Conservation (phyloP, 2,888 invertebrate species). For the Eledone cirrhosa region DNA sequence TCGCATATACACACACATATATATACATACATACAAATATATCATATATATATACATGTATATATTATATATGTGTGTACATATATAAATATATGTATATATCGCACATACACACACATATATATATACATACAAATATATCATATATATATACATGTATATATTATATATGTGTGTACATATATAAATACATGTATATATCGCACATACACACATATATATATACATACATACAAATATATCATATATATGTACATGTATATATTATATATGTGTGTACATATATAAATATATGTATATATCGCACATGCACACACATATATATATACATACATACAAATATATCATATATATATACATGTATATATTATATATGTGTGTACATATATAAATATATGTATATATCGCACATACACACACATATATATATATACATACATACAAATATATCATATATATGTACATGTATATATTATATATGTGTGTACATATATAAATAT, state of each 20-base stretch:
- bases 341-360: no score
- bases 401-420: background rate
- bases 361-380: no score
- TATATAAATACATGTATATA: background rate
- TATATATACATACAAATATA: background rate
- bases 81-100: background rate
- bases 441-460: background rate
- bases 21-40: background rate
- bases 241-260: no score
- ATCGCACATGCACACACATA: no score
- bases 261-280: no score
- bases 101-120: background rate
- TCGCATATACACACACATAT: background rate
- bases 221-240: no score
- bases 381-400: background rate
- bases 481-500: background rate
- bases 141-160: background rate
- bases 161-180: background rate
- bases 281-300: no score
- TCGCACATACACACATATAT: background rate
- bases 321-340: no score
- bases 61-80: no score
- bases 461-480: background rate
- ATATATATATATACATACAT: background rate
- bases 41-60: background rate